Evolutionary conservation across 2,113 vertebrate species (phyloP).

Genomic region (Axis porcinus): DNA sequence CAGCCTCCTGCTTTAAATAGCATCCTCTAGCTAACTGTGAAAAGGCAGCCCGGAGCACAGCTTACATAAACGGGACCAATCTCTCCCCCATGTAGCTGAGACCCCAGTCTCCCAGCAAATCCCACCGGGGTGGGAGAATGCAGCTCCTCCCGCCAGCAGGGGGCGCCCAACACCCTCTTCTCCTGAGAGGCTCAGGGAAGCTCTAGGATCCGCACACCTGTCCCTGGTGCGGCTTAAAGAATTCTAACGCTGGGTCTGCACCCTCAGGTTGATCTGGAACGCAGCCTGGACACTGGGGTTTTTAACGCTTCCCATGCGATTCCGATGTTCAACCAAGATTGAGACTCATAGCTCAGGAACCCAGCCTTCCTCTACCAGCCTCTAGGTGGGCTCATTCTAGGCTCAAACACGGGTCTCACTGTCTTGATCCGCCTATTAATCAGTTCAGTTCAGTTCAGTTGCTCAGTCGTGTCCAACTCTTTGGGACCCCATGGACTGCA

Average conservation of each 20-base stretch:
- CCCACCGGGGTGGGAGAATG: neutral
- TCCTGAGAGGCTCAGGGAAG: neutral
- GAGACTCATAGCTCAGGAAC: neutral
- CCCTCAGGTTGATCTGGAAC: neutral
- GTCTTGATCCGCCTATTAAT: neutral
- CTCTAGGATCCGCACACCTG: neutral
- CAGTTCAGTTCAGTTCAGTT: neutral
- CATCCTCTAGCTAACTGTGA: neutral
- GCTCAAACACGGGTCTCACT: fast-evolving
- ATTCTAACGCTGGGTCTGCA: neutral
- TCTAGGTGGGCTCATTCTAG: neutral
- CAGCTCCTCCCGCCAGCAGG: neutral
- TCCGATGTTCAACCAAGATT: neutral
- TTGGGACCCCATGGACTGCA: neutral
- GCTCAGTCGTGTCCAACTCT: neutral
- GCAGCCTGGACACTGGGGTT: neutral
- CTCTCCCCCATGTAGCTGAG: fast-evolving
- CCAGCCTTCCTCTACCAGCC: neutral
- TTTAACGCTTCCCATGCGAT: neutral
- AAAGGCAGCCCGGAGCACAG: neutral
- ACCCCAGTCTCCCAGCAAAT: neutral
- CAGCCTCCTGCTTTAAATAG: conserved; percentile 31
- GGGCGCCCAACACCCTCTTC: neutral
- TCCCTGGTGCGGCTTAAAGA: neutral
- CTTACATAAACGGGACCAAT: neutral